phyloP scores from a whole-genome alignment of 2,888 invertebrate species.

The Epicampocera succincta region DNA sequence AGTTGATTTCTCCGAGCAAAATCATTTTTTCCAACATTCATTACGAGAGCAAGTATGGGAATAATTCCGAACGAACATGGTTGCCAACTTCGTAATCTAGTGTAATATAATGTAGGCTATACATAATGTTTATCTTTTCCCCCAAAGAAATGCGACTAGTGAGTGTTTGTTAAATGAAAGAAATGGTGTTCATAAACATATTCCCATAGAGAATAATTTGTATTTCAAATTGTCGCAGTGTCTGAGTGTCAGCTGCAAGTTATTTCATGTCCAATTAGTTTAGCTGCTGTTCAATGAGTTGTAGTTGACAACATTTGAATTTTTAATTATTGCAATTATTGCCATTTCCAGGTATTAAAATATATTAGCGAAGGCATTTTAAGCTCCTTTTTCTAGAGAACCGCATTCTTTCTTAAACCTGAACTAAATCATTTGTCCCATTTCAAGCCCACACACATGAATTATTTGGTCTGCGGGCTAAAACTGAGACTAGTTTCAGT shows the following conservation, averaged over 20 bases:
- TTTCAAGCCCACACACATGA: neutral
- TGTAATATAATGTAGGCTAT: too few relatives aligned
- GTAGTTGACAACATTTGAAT: neutral
- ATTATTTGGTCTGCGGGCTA: too few relatives aligned
- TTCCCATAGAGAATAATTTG: neutral
- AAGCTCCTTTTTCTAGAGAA: neutral
- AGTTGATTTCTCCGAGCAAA: neutral
- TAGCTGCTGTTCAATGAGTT: neutral
- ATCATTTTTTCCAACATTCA: too few relatives aligned
- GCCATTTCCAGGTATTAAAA: conserved; percentile 3
- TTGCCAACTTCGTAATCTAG: too few relatives aligned
- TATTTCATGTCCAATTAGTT: conserved; percentile 17
- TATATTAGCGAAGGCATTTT: neutral
- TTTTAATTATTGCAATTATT: neutral
- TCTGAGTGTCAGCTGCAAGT: neutral
- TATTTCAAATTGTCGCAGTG: neutral
- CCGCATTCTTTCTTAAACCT: neutral
- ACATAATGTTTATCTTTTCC: too few relatives aligned
- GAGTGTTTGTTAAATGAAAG: neutral
- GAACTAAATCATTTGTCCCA: neutral
- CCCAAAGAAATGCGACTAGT: too few relatives aligned
- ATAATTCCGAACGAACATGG: too few relatives aligned
- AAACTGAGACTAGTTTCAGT: too few relatives aligned
- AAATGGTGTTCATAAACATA: neutral
- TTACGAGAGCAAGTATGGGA: too few relatives aligned